Percentiles rank a stretch among this genome's conserved stretches.
Evolutionary conservation across 1,140 invertebrate genomes (phyloP).

Genomic region (Eueides isabella): DNA sequence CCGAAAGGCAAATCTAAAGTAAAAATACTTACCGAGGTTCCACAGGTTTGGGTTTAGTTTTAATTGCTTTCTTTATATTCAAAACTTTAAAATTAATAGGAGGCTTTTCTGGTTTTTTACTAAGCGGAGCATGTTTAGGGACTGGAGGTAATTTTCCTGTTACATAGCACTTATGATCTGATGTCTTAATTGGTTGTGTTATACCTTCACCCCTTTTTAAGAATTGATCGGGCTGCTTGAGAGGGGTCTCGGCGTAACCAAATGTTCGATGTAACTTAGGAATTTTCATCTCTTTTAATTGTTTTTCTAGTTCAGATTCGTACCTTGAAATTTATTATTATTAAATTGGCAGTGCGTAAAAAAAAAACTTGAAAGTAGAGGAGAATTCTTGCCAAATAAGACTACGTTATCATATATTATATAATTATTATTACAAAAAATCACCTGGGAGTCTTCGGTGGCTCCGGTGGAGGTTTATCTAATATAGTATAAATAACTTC

Average conservation of each 20-base stretch:
- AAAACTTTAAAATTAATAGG: constrained; percentile 80
- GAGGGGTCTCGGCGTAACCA: constrained; percentile 83
- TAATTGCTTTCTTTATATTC: constrained; percentile 83
- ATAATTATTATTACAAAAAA: not conserved
- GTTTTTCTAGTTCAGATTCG: constrained; percentile 67
- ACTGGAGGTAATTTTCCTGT: constrained; percentile 72
- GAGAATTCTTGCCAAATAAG: no score
- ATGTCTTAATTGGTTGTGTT: constrained; percentile 73
- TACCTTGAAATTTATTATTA: constrained; percentile 50
- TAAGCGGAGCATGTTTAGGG: constrained; percentile 63
- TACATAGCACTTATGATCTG: constrained; percentile 75
- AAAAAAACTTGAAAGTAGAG: no score
- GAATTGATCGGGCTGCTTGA: constrained; percentile 82
- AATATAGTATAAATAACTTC: constrained; percentile 75
- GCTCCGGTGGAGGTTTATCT: constrained; percentile 73
- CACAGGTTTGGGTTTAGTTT: constrained; percentile 78
- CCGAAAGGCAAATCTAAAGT: no score
- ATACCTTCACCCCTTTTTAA: constrained; percentile 83
- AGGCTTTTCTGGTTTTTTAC: constrained; percentile 53
- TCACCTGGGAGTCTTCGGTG: constrained; percentile 73
- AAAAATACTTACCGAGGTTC: constrained; percentile 69
- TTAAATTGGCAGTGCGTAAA: no score
- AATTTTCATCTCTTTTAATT: constrained; percentile 65
- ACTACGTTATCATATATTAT: no score
- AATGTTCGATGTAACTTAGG: constrained; percentile 81